Evolutionary conservation across 1,140 invertebrate species (phyloP).

Genomic region (Drosophila grimshawi): DNA sequence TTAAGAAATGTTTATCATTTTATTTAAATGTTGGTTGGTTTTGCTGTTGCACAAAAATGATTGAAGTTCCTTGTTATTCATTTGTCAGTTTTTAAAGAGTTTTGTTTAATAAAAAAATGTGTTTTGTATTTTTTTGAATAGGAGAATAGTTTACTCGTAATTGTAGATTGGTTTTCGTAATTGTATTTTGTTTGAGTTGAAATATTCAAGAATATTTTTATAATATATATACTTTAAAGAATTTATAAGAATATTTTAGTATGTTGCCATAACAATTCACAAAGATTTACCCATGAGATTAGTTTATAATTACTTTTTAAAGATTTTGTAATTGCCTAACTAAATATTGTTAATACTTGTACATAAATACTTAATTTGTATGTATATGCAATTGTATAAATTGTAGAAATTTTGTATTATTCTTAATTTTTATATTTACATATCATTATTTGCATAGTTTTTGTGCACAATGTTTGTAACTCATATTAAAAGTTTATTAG

Average conservation of each 20-base stretch:
- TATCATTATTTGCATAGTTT: not conserved
- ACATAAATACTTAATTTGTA: conserved; percentile 34
- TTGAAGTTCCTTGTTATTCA: conserved; percentile 67
- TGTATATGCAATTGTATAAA: conserved; percentile 58
- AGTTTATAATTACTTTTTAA: conserved; percentile 53
- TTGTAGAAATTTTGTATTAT: conserved; percentile 63
- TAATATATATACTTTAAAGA: conserved; percentile 46
- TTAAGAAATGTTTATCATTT: conserved; percentile 65
- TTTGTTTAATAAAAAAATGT: conserved; percentile 38
- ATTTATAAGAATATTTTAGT: conserved; percentile 62
- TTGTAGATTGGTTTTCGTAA: conserved; percentile 57
- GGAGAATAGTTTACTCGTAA: conserved; percentile 61
- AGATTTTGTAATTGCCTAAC: conserved; percentile 75
- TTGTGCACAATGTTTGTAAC: conserved; percentile 1
- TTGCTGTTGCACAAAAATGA: conserved; percentile 66
- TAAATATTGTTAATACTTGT: conserved; percentile 56
- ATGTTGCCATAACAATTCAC: conserved; percentile 36
- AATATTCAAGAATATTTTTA: conserved; percentile 62
- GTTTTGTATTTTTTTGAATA: conserved; percentile 57
- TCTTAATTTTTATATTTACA: conserved; percentile 14
- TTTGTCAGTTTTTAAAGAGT: conserved; percentile 32
- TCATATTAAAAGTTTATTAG: not conserved
- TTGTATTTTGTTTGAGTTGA: conserved; percentile 36
- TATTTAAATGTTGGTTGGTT: conserved; percentile 47
- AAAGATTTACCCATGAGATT: conserved; percentile 53